Percentiles rank a stretch among this genome's conserved stretches.
phyloP scores from a whole-genome alignment of 2,888 invertebrate genomes.

The Apotomis turbidana region DNA sequence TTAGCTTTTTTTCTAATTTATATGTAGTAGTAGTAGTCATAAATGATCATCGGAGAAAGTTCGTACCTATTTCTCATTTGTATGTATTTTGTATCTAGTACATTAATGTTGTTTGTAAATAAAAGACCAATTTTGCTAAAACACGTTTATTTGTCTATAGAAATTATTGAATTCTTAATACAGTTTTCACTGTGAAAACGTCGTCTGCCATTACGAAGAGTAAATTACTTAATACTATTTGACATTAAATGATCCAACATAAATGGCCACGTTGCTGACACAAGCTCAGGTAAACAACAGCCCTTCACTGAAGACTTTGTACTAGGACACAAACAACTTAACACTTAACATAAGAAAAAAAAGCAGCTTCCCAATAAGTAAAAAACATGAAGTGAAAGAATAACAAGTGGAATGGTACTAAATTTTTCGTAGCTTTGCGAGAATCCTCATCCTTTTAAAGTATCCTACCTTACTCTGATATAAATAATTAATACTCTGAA shows the following conservation, averaged over 20 bases:
- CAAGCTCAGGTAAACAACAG: slow-evolving; percentile 63
- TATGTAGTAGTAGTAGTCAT: not conserved
- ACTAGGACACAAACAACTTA: slow-evolving; percentile 69
- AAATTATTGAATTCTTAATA: slow-evolving; percentile 70
- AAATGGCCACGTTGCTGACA: slow-evolving; percentile 76
- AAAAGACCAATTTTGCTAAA: slow-evolving; percentile 60
- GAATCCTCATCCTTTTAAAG: slow-evolving; percentile 61
- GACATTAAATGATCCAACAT: slow-evolving; percentile 67
- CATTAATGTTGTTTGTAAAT: slow-evolving; percentile 26
- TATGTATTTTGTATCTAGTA: too few species aligned
- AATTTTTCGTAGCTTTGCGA: slow-evolving; percentile 53
- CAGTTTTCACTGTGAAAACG: slow-evolving; percentile 65
- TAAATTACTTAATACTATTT: slow-evolving; percentile 70
- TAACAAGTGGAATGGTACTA: slow-evolving; percentile 74
- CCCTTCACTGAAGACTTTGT: slow-evolving; percentile 73
- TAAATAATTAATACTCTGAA: slow-evolving; percentile 67
- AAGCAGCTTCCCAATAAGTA: slow-evolving; percentile 54
- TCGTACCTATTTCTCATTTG: too few species aligned
- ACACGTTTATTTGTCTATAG: slow-evolving; percentile 80
- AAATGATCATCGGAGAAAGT: too few species aligned
- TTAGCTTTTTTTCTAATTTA: not conserved
- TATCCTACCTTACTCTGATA: slow-evolving; percentile 58
- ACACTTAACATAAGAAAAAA: slow-evolving; percentile 55
- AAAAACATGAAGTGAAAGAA: slow-evolving; percentile 68
- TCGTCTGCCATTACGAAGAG: slow-evolving; percentile 64